Evolutionary conservation across 2,888 invertebrate genomes (phyloP), one percentile per base, ranked within the genome.

Genomic region (Cryptosula pallasiana): DNA sequence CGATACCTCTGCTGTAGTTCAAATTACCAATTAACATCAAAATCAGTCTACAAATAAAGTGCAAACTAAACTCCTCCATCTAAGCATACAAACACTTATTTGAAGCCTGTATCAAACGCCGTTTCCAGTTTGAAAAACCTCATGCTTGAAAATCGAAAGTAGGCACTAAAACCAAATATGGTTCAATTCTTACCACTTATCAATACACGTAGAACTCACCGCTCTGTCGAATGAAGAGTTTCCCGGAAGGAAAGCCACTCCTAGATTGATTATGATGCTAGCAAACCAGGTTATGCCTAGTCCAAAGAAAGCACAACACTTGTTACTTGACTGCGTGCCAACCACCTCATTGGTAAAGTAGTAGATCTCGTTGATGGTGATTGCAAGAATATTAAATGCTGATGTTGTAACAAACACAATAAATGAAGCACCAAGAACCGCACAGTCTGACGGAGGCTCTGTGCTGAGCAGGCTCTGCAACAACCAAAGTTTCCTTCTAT

Each of bases 281-380:
- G 93, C 92, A 86, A 94, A 94, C 94, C 94, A 94, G 82, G 94
- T 93, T 90, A 94, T 94, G 85, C 92, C 92, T 71, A 93, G 90
- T 75, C 94, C 94, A 86, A 94, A 94, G 70, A 93, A 88, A 75
- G 94, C 92, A 86, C 94, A 94, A 73, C 79, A 82, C 70, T 78
- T 77, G 74, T 82, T 82, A 20, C 78, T 78, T 9, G 79, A 78
- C 69, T 77, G 75, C 25, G 74, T 74, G 36, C 76, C 71, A 16
- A 75, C 58, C n/a, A 58, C 75, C 20, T 73, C 72, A 70, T 81
- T 79, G 25, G 80, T 75, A 58, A 80, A 75, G 71, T 81, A 81
- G 73, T 82, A 82, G 45, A 82, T 82, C 70, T 83, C 83, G 72
- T 82, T 82, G 58, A 83, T 79, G n/a, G 82, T 79, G 16, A 83